Base-by-base conservation (phyloP, 2,888 invertebrate genomes). In the Lithophane leautieri region DNA sequence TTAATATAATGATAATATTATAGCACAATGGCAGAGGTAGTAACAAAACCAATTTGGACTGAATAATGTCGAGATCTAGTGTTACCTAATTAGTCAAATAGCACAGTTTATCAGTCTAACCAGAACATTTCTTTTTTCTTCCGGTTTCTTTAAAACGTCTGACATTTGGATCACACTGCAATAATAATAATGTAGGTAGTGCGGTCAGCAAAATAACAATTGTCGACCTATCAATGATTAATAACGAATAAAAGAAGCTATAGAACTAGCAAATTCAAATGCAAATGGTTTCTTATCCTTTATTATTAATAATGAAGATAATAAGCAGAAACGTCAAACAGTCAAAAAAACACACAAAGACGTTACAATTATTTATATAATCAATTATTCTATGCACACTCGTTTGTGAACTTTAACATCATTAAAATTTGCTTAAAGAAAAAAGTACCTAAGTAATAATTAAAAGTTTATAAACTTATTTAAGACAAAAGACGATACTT, bases 301-400 rank as follows among this genome's bases (percentile, higher is more conserved):
- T 34, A 34, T 34, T 34, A 34, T 34, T 34, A 34, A 6, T 34
- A 42, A 42, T 25, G 52, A 58, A 68, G 47, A 63, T 83, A 78
- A 58, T 52, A 12, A 68, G 22, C 25, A 67, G 67, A 78, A 71
- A 78, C 47, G 40, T 67, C 62, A 67, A 60, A 47, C 65, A 34
- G 14, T 22, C 80, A 79, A 60, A 56, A 40, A 82, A 76, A 54
- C 40, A 78, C 54, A 67, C 40, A 47, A 58, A 70, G 62, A 61
- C 28, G 56, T 42, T 50, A 47, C 16, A 42, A 79, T 60, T 14
- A 60, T 50, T 50, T 65, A 50, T 70, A 14, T 19, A 42, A 65
- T 58, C 42, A 52, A 58, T 74, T 22, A 42, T 56, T 40, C 52
- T 52, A 74, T 50, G 14, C 44, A 44, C 19, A 40, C n/a, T n/a